Conservation (phyloP, 2,888 invertebrate species). For the Cheilosia soror region DNA sequence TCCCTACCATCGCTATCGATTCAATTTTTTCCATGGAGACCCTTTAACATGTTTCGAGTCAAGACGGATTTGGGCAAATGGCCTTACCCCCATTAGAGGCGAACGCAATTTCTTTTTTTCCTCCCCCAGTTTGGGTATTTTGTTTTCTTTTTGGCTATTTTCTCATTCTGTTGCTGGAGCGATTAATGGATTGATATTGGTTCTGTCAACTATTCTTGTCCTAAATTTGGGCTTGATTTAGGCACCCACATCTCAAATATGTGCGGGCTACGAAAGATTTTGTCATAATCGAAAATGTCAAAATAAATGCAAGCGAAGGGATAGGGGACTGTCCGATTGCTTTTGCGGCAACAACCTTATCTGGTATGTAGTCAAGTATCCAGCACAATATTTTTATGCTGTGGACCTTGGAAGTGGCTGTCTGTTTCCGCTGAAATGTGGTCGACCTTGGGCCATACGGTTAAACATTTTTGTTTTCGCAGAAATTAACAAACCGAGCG, state of each 20-base stretch:
- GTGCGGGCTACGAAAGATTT: constrained; percentile 14
- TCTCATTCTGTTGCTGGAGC: constrained; percentile 42
- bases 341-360: constrained; percentile 25
- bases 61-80: constrained; percentile 58
- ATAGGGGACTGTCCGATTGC: constrained; percentile 29
- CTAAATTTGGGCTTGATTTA: constrained; percentile 36
- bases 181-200: constrained; percentile 62
- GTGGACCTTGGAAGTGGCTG: neutral
- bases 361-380: neutral
- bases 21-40: constrained; percentile 27
- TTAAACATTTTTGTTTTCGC: neutral
- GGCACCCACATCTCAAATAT: constrained; percentile 13
- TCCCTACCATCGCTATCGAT: constrained; percentile 60
- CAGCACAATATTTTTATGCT: neutral
- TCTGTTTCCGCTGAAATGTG: neutral
- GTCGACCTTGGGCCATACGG: neutral
- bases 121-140: neutral
- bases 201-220: constrained; percentile 23
- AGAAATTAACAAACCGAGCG: too few relatives aligned
- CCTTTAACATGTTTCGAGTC: constrained; percentile 5
- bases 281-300: constrained; percentile 52
- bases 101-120: constrained; percentile 58
- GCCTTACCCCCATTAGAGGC: constrained; percentile 59
- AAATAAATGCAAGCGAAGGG: neutral
- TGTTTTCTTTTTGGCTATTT: neutral